Evolutionary conservation across 2,888 invertebrate species (phyloP).

Genomic region (Andrena haemorrhoa): DNA sequence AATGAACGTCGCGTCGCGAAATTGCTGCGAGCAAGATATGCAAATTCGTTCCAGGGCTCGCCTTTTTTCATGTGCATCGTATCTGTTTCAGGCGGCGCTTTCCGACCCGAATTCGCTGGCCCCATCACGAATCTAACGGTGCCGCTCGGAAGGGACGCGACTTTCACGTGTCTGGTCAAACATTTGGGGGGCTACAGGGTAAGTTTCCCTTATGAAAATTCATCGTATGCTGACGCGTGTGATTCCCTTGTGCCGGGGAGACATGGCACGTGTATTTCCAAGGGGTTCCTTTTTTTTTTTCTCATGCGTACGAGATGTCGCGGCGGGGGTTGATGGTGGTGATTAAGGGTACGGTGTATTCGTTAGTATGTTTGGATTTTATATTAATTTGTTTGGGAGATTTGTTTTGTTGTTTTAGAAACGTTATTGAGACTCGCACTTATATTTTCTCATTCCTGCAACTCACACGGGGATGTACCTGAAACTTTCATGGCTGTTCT

Average conservation of each 20-base stretch:
- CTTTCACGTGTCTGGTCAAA: conserved; percentile 94
- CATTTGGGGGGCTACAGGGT: conserved; percentile 96
- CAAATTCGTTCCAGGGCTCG: conserved; percentile 31
- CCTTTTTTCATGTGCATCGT: conserved; percentile 57
- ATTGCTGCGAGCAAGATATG: conserved; percentile 48
- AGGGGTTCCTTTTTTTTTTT: background rate
- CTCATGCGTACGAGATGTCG: no score
- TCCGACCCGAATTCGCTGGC: conserved; percentile 94
- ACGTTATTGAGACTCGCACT: no score
- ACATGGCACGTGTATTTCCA: background rate
- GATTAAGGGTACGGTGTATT: no score
- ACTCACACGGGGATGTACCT: no score
- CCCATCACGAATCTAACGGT: conserved; percentile 94
- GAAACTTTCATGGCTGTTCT: no score
- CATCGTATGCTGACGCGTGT: conserved; percentile 24
- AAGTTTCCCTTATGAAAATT: conserved; percentile 83
- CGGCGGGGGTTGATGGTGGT: no score
- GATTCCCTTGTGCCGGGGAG: background rate
- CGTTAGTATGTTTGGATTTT: no score
- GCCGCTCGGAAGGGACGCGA: conserved; percentile 94
- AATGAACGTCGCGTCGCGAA: conserved; percentile 38
- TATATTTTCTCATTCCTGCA: no score
- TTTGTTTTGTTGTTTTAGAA: no score
- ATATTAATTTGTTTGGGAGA: no score
- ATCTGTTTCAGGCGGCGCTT: conserved; percentile 88